Evolutionary conservation across 1,140 invertebrate genomes (phyloP).

Genomic region (Saccostrea cuccullata): DNA sequence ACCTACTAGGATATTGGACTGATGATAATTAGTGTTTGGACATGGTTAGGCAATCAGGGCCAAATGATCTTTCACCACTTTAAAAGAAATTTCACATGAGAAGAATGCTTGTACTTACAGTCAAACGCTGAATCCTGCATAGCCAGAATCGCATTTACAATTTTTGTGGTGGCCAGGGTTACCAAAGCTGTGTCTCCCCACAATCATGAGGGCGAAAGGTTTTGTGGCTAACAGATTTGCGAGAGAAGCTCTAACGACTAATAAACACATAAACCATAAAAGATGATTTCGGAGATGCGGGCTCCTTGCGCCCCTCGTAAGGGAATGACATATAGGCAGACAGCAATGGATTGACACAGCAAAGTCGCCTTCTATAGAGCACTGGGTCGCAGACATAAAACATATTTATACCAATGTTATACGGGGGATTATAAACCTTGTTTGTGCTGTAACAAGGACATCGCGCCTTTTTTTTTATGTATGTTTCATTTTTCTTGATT

Average conservation of each 20-base stretch:
- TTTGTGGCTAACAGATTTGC: conserved; percentile 29
- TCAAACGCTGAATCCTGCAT: conserved; percentile 24
- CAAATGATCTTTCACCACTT: neutral
- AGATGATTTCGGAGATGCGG: conserved; percentile 21
- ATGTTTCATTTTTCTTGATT: neutral
- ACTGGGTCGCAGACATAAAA: conserved; percentile 1
- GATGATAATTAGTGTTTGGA: no score
- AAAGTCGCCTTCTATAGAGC: neutral
- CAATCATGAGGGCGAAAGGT: neutral
- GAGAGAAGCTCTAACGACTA: conserved; percentile 25
- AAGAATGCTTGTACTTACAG: neutral
- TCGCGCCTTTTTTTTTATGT: neutral
- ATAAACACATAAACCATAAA: conserved; percentile 31
- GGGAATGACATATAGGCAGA: neutral
- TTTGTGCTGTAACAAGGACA: neutral
- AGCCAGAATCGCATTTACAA: neutral
- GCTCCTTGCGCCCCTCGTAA: neutral
- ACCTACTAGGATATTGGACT: no score
- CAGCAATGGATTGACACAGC: neutral
- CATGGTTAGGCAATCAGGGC: no score
- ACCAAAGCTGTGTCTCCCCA: neutral
- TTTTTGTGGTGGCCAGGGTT: conserved; percentile 11
- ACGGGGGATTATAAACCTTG: neutral
- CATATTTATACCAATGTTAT: neutral
- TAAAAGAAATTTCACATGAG: neutral